A percentile compares a stretch with the other conserved stretches of the same genome.
phyloP scores from a whole-genome alignment of 1,140 invertebrate genomes.

The Drosophila repletoides region DNA sequence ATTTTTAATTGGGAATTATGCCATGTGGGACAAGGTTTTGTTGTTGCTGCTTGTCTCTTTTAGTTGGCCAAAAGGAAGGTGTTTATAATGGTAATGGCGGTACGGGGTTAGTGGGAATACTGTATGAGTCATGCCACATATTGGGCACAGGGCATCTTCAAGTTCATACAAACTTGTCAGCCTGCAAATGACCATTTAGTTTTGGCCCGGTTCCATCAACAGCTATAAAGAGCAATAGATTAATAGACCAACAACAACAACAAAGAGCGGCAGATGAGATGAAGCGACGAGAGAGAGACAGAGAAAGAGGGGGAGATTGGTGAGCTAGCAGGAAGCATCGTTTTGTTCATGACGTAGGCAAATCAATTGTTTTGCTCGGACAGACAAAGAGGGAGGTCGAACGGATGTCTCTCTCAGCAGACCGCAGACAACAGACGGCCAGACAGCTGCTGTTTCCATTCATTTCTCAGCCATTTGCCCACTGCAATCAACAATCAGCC shows the following conservation, averaged over 20 bases:
- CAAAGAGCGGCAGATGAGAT: background rate
- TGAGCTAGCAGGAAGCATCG: conserved; percentile 13
- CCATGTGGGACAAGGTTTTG: conserved; percentile 38
- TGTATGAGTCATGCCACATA: conserved; percentile 28
- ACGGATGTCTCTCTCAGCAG: conserved; percentile 57
- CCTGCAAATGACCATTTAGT: conserved; percentile 29
- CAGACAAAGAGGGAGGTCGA: background rate
- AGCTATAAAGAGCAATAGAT: background rate
- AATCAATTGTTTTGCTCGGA: conserved; percentile 6
- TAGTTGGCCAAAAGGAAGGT: background rate
- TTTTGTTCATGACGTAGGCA: conserved; percentile 27
- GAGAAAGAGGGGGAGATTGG: background rate
- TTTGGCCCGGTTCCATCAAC: conserved; percentile 28
- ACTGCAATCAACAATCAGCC: conserved; percentile 24
- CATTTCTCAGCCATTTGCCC: conserved; percentile 7
- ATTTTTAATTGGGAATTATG: conserved; percentile 34
- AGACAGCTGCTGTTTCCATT: conserved; percentile 16
- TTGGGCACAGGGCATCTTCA: conserved; percentile 25
- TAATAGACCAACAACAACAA: too few relatives aligned
- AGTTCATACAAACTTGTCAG: conserved; percentile 33
- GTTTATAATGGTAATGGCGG: background rate
- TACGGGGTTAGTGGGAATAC: background rate
- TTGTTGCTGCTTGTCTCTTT: conserved; percentile 8
- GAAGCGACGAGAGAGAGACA: background rate
- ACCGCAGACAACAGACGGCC: too few relatives aligned